Base-by-base conservation (phyloP, 2,113 vertebrate genomes). In the Lanius ludovicianus region DNA sequence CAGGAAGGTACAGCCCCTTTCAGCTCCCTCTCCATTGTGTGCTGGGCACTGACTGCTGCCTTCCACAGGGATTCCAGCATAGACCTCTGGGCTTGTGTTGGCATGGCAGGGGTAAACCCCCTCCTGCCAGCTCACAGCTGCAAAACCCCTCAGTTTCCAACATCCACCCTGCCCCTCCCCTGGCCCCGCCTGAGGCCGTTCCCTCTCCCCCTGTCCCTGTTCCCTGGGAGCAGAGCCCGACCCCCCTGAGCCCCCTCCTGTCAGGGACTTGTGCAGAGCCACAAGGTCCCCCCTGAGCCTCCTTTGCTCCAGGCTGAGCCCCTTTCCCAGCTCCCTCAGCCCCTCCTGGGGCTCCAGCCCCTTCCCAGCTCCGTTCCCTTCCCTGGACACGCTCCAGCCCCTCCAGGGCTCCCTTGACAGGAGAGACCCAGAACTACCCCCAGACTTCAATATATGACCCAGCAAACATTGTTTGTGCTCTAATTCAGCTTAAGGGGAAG, bases 241-340 rank as follows among this genome's bases (percentile, higher is more conserved):
- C 2, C 0, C 9, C 3, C n/a, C 31, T 6, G 0, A 1, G 4
- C 20, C 13, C 0, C 15, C 55, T 15, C 59, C 41, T 82, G 2
- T 52, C 73, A 64, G 42, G 65, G 1, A 52, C 7, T 1, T 79
- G 67, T 0, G 24, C 21, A 46, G 33, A 62, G 21, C 1, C 1
- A 56, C 2, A 2, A 55, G 31, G 35, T 33, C 7, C 42, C 35
- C 28, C 47, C 53, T 10, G 9, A 86, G 27, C 21, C 31, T 44
- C 70, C 57, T 82, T 4, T 53, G 6, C 59, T 49, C 59, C 65
- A 73, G 64, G 2, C 31, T 62, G 1, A 71, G 47, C 86, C 5
- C 0, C 23, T 62, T 62, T 62, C 14, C 35, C 82, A 71, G 47
- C 2, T 41, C 57, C 52, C 46, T 70, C 82, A 90, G 41, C 21